These are phyloP conservation scores for Ennomos fuscantarius DNA, from an alignment of 2,888 invertebrate genomes.

Conservation along the genomic window DNA sequence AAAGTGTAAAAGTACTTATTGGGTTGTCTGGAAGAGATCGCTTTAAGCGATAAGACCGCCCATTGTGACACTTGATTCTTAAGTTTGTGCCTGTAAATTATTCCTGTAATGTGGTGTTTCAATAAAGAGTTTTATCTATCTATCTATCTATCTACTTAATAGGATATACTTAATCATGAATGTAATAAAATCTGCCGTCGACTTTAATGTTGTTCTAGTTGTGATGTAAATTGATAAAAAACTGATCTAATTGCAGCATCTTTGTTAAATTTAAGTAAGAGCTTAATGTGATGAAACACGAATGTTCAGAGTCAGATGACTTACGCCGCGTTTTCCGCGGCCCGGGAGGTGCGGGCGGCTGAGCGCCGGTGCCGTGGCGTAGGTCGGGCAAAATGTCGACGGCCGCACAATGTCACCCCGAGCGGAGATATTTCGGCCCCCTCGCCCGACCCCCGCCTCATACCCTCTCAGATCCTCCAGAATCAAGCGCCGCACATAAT, in stretches of 20 bases:
- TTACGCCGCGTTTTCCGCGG: slow-evolving; percentile 54
- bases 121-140: too few relatives aligned
- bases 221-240: slow-evolving; percentile 21
- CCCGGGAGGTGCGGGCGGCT: slow-evolving; percentile 52
- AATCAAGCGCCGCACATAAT: slow-evolving; percentile 59
- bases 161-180: too few relatives aligned
- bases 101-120: too few relatives aligned
- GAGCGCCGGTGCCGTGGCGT: slow-evolving; percentile 64
- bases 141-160: too few relatives aligned
- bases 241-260: slow-evolving; percentile 32
- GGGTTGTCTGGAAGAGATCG: too few relatives aligned
- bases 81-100: too few relatives aligned
- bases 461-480: slow-evolving; percentile 37
- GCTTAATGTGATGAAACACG: slow-evolving; percentile 35
- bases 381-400: slow-evolving; percentile 80
- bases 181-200: slow-evolving; percentile 40
- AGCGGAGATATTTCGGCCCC: slow-evolving; percentile 65
- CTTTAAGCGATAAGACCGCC: too few relatives aligned
- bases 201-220: not conserved
- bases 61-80: too few relatives aligned
- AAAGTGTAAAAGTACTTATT: too few relatives aligned
- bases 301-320: slow-evolving; percentile 52
- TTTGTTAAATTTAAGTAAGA: slow-evolving; percentile 25
- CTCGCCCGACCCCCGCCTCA: slow-evolving; percentile 44
- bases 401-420: slow-evolving; percentile 82